These are phyloP conservation scores for Eucidaris tribuloides DNA, from an alignment of 35 echinoderm and acorn worm species.

Conservation along the genomic window DNA sequence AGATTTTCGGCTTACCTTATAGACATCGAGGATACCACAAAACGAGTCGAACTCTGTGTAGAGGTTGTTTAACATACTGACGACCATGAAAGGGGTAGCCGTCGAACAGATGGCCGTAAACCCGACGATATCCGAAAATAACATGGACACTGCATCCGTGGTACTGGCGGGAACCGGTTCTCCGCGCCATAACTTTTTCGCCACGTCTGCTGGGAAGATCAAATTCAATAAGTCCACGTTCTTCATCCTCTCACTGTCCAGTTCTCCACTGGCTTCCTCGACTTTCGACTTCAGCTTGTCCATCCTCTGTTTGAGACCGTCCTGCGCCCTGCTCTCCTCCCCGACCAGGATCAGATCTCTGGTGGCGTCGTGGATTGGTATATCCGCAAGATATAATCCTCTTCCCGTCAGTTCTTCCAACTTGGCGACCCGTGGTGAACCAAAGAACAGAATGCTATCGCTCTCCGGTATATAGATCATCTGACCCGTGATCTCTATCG, in stretches of 20 bases:
- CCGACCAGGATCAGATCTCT: constrained; percentile 91
- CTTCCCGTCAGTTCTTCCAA: constrained; percentile 88
- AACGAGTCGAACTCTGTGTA: constrained; percentile 91
- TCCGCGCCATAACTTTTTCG: constrained; percentile 81
- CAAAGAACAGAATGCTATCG: constrained; percentile 86
- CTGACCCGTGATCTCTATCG: constrained; percentile 83
- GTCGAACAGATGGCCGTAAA: constrained; percentile 93
- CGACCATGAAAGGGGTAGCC: constrained; percentile 84
- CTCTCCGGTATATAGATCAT: constrained; percentile 85
- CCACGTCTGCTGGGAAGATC: constrained; percentile 91
- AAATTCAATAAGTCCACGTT: constrained; percentile 88
- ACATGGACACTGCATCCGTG: constrained; percentile 73
- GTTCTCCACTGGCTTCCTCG: constrained; percentile 63
- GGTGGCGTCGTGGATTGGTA: constrained; percentile 94
- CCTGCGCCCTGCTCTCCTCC: constrained; percentile 91
- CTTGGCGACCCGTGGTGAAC: constrained; percentile 84
- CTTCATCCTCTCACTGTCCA: constrained; percentile 80
- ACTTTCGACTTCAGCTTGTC: constrained; percentile 91
- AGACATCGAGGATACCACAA: constrained; percentile 83
- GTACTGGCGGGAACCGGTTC: constrained; percentile 63
- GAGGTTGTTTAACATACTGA: constrained; percentile 86
- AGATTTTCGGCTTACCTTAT: constrained; percentile 71
- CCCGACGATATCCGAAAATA: constrained; percentile 96
- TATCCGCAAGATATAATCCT: constrained; percentile 89
- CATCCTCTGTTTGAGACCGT: constrained; percentile 91